Percentiles rank a stretch among this genome's conserved stretches.
These are phyloP conservation scores for Epinephelus lanceolatus DNA, from an alignment of 2,113 vertebrate genomes.

Conservation along the genomic window DNA sequence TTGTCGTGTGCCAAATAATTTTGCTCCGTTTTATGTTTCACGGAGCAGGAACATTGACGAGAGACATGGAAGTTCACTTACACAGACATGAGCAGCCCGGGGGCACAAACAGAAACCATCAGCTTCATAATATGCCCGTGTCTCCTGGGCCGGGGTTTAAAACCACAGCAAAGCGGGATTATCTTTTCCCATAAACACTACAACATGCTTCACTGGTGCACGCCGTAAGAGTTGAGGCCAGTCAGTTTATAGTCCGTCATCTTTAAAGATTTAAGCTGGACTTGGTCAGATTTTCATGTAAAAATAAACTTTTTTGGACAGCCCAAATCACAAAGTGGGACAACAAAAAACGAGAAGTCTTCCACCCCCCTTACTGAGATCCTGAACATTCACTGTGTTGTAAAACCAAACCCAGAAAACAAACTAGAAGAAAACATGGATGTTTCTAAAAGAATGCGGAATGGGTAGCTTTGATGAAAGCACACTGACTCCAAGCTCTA, in stretches of 20 bases:
- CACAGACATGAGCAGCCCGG: slow-evolving; percentile 48
- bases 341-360: slow-evolving; percentile 10
- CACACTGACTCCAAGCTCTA: background rate
- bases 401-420: slow-evolving; percentile 18
- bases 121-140: slow-evolving; percentile 47
- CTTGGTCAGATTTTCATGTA: slow-evolving; percentile 48
- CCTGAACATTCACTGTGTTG: background rate
- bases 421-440: background rate
- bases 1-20: slow-evolving; percentile 53
- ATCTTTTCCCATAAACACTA: slow-evolving; percentile 53
- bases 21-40: slow-evolving; percentile 59
- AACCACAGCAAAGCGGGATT: slow-evolving; percentile 51
- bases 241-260: slow-evolving; percentile 55
- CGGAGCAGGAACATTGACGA: slow-evolving; percentile 44
- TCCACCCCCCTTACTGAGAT: background rate
- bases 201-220: slow-evolving; percentile 45
- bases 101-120: slow-evolving; percentile 59
- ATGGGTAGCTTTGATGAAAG: background rate
- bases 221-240: slow-evolving; percentile 19
- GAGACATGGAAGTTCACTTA: slow-evolving; percentile 74
- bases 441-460: background rate
- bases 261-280: slow-evolving; percentile 58
- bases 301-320: slow-evolving; percentile 59
- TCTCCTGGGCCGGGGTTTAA: slow-evolving; percentile 59
- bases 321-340: slow-evolving; percentile 33